Evolutionary conservation across 2,113 vertebrate genomes (phyloP).

Genomic region (Corythaixoides concolor): DNA sequence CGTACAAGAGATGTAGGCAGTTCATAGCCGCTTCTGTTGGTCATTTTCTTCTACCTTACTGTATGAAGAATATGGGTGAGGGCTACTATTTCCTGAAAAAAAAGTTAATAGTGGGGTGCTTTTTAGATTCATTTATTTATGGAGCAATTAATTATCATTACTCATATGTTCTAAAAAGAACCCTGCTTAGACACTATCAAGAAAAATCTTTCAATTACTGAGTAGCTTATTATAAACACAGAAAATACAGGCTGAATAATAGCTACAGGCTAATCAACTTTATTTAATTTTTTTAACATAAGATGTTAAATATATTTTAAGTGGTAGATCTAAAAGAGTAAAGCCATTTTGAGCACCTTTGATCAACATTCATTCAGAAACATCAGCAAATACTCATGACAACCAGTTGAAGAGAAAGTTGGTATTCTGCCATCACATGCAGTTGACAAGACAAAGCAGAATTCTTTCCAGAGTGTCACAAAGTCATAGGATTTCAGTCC

Average conservation of each 20-base stretch:
- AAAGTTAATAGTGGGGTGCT: background rate
- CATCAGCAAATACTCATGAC: background rate
- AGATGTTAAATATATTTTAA: background rate
- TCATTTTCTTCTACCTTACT: background rate
- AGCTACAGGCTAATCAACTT: background rate
- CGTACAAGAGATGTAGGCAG: background rate
- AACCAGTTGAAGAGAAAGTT: background rate
- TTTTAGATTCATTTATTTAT: background rate
- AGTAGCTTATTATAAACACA: background rate
- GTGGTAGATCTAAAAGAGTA: background rate
- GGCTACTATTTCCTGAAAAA: background rate
- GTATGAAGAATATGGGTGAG: background rate
- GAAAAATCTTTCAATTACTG: background rate
- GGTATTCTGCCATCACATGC: background rate
- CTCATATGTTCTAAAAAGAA: background rate
- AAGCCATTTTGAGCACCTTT: background rate
- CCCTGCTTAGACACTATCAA: background rate
- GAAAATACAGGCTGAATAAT: background rate
- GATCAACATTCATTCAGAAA: background rate
- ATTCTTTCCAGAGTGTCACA: background rate
- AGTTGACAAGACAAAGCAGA: background rate
- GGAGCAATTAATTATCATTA: background rate
- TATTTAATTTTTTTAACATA: background rate
- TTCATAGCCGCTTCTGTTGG: rapidly evolving
- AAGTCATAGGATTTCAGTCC: background rate